These are phyloP conservation scores for Abrostola tripartita DNA, from an alignment of 2,888 invertebrate species.

Conservation along the genomic window DNA sequence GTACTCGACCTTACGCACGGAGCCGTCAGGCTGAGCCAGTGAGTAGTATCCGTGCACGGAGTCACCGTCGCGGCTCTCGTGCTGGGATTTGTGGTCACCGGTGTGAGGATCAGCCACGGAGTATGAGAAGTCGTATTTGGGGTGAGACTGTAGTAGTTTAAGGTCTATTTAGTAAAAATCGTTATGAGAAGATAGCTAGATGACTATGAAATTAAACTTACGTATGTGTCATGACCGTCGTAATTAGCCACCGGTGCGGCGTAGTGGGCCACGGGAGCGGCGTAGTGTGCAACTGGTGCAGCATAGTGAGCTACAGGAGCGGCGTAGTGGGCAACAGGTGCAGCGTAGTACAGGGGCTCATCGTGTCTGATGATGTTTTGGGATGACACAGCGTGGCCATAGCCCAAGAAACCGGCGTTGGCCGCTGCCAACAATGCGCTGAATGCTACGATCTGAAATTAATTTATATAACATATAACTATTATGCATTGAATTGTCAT, in stretches of 20 bases:
- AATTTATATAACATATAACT: neutral
- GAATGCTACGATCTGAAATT: slow-evolving; percentile 25
- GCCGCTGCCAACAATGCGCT: slow-evolving; percentile 64
- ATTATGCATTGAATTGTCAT: no score
- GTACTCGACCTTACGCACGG: slow-evolving; percentile 87
- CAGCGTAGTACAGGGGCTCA: slow-evolving; percentile 47
- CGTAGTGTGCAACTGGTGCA: slow-evolving; percentile 45
- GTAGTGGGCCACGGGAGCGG: slow-evolving; percentile 36
- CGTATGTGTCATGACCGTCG: slow-evolving; percentile 33
- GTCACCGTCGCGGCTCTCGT: slow-evolving; percentile 86
- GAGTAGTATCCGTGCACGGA: slow-evolving; percentile 89
- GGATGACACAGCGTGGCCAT: slow-evolving; percentile 42
- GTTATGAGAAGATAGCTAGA: neutral
- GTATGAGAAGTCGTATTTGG: slow-evolving; percentile 84
- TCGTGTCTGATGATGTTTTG: slow-evolving; percentile 52
- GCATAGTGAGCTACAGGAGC: slow-evolving; percentile 35
- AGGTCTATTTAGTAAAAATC: neutral
- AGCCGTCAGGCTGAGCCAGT: slow-evolving; percentile 86
- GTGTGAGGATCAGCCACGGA: slow-evolving; percentile 87
- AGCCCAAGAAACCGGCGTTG: slow-evolving; percentile 61
- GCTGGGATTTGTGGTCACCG: slow-evolving; percentile 87
- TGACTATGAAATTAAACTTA: neutral
- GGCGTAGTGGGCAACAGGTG: slow-evolving; percentile 59
- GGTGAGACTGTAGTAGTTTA: slow-evolving; percentile 53
- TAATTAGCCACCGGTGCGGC: slow-evolving; percentile 60